A percentile compares a stretch with the other conserved stretches of the same genome.
Evolutionary conservation across 2,113 vertebrate genomes (phyloP).

Genomic region (Bufo gargarizans): DNA sequence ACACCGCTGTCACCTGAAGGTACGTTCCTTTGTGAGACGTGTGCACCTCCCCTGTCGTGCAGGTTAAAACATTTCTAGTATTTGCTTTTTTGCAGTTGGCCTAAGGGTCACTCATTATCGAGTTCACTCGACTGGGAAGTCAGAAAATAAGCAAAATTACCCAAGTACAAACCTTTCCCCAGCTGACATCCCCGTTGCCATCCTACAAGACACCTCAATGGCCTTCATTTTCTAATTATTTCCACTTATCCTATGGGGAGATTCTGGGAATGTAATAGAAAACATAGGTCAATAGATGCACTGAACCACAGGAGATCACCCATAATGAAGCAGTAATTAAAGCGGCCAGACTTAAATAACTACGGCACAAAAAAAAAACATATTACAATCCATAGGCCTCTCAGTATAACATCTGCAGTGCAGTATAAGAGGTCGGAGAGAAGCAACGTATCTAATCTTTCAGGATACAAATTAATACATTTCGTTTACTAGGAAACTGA

Average conservation of each 20-base stretch:
- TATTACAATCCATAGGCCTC: conserved; percentile 54
- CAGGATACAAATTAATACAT: not conserved
- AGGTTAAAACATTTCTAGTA: not conserved
- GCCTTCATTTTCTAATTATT: conserved; percentile 65
- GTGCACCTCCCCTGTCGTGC: not conserved
- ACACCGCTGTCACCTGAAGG: not conserved
- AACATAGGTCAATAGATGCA: conserved; percentile 61
- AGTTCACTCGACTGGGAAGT: conserved; percentile 40
- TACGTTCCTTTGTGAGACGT: not conserved
- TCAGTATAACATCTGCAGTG: conserved; percentile 1
- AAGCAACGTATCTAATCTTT: not conserved
- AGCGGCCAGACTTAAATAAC: conserved; percentile 64
- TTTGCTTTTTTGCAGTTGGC: conserved; percentile 16
- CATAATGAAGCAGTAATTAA: conserved; percentile 65
- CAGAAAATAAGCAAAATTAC: conserved; percentile 20
- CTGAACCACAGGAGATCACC: conserved; percentile 58
- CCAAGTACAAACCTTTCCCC: not conserved
- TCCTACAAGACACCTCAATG: conserved; percentile 54
- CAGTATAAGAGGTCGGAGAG: not conserved
- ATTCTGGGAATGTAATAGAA: conserved; percentile 50
- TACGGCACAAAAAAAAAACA: conserved; percentile 60
- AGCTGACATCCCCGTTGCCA: conserved; percentile 49
- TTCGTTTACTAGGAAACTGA: not conserved
- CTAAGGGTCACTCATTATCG: conserved; percentile 53
- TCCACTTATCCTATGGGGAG: conserved; percentile 63